Evolutionary conservation across 1,140 invertebrate species (phyloP), one percentile per base, ranked within the genome.

Genomic region (Radopholus similis): DNA sequence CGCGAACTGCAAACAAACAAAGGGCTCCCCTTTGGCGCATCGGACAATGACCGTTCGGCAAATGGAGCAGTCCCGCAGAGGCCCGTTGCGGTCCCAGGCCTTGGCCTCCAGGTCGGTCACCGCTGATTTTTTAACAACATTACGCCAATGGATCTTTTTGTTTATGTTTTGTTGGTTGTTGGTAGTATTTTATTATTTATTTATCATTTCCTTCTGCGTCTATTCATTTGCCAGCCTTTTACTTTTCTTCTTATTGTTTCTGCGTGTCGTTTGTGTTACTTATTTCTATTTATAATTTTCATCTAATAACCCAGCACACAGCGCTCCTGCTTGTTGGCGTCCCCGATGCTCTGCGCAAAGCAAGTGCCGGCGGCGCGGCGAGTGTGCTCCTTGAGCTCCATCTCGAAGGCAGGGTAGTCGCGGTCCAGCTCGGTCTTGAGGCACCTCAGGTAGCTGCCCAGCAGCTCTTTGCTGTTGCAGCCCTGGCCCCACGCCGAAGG

Each of bases 291-390:
- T n/a, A n/a, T n/a, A n/a, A n/a, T n/a, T n/a, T n/a, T n/a, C n/a
- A n/a, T n/a, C n/a, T n/a, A n/a, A n/a, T n/a, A n/a, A n/a, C n/a
- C 70, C 28, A 81, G 53, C n/a, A 81, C 79, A 56, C 79, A 81
- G 37, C 80, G 76, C 54, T 81, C 80, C 28, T 81, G 74, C 40
- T 53, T 56, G 57, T 81, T 82, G 9, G 81, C 79, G 47, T 81
- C 80, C 8, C 66, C 75, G 49, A 81, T 81, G 18, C 71, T 75
- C 8, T 78, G 74, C 11, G 79, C 64, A 51, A 81, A 81, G 64
- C 79, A 81, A 23, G 77, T 47, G 9, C 65, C 57, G 18, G 78
- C 81, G 26, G 79, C 80, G 58, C 67, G 74, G 42, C 72, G 70
- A 11, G 69, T 71, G 57, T 80, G 76, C 23, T 69, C 57, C 23